These are phyloP conservation scores for Acrossocheilus wenchowensis DNA, from an alignment of 2,797 vertebrate genomes.

Conservation along the genomic window DNA sequence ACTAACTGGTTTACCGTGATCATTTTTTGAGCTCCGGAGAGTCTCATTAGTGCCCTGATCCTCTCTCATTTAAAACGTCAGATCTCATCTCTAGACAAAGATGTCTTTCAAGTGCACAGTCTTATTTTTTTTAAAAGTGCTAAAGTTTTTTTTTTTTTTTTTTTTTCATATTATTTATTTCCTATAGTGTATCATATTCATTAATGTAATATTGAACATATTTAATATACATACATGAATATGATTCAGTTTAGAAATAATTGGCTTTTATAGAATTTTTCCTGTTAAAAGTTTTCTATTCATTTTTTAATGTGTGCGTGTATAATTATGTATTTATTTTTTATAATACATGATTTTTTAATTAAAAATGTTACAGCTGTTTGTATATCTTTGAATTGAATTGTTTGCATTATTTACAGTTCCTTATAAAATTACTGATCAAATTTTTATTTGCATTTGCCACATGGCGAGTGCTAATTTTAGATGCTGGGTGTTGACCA, in stretches of 20 bases:
- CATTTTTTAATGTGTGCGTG: not conserved
- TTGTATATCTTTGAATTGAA: conserved; percentile 5
- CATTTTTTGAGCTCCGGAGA: conserved; percentile 36
- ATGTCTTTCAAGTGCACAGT: conserved; percentile 1
- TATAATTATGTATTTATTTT: not conserved
- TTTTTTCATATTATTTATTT: not conserved
- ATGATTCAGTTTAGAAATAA: not conserved
- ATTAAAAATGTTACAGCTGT: not conserved
- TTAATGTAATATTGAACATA: not conserved
- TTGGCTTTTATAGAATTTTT: not conserved
- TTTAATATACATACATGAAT: not conserved
- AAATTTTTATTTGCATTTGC: not conserved
- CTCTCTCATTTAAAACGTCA: conserved; percentile 46
- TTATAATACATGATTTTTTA: not conserved
- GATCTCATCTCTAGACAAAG: conserved; percentile 32
- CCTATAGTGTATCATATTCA: not conserved
- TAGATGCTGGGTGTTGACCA: conserved; percentile 37
- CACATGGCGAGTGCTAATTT: conserved; percentile 9
- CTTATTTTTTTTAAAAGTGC: conserved; percentile 1
- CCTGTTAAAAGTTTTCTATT: not conserved
- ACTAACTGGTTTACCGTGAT: conserved; percentile 45
- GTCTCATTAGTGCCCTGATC: conserved; percentile 51
- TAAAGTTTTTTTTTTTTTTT: not conserved
- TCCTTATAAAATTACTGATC: not conserved
- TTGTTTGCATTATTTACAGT: not conserved